phyloP scores from a whole-genome alignment of 1,140 invertebrate species.

The Stenopsyche tienmushanensis region DNA sequence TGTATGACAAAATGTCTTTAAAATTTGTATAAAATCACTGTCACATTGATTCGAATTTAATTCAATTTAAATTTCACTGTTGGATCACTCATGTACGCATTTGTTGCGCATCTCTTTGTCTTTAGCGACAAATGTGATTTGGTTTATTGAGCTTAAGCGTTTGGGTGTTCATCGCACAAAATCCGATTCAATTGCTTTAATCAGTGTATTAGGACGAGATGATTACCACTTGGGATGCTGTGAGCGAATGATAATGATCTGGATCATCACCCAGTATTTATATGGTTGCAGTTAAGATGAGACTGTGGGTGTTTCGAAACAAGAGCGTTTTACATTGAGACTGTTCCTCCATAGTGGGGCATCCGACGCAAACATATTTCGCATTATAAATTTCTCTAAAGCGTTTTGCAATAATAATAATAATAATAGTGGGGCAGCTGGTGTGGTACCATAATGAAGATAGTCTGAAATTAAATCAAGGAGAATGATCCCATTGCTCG shows the following conservation, averaged over 20 bases:
- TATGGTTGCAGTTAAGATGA: constrained; percentile 28
- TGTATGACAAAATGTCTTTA: too few relatives aligned
- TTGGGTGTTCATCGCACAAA: too few relatives aligned
- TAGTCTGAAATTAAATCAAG: background rate
- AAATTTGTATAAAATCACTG: too few relatives aligned
- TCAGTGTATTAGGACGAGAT: background rate
- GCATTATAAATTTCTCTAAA: constrained; percentile 11
- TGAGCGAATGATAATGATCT: constrained; percentile 29
- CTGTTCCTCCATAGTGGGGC: too few relatives aligned
- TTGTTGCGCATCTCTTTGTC: background rate
- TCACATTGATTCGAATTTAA: too few relatives aligned
- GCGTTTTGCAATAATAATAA: background rate
- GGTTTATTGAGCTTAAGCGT: too few relatives aligned
- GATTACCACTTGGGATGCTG: constrained; percentile 27
- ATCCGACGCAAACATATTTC: background rate
- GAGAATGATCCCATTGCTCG: background rate
- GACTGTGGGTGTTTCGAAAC: constrained; percentile 28
- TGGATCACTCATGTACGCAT: background rate
- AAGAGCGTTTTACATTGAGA: constrained; percentile 10
- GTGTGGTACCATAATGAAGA: background rate
- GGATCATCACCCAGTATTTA: constrained; percentile 23
- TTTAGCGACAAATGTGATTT: too few relatives aligned
- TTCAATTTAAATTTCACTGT: background rate
- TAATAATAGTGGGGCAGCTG: background rate
- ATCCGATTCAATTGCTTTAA: too few relatives aligned